Evolutionary conservation across 2,888 invertebrate genomes (phyloP).

Genomic region (Gryllus longicercus): DNA sequence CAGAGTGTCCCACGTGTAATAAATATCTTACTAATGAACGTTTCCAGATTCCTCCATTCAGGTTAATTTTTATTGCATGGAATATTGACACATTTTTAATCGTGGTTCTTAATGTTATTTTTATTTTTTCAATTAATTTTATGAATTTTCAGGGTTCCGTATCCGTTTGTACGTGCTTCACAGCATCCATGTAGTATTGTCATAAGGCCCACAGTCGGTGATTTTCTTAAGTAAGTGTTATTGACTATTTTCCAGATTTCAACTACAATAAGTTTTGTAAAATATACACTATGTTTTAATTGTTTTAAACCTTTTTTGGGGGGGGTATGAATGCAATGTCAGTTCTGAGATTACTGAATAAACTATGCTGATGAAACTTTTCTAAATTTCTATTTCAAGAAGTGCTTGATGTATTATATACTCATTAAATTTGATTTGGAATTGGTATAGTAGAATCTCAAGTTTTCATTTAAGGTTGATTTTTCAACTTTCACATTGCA

Average conservation of each 20-base stretch:
- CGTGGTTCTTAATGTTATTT: not conserved
- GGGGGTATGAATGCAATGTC: too few relatives aligned
- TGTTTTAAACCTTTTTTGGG: too few relatives aligned
- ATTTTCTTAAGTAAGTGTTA: constrained; percentile 74
- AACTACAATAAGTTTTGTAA: too few relatives aligned
- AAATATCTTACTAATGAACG: constrained; percentile 55
- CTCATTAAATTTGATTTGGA: too few relatives aligned
- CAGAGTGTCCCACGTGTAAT: constrained; percentile 73
- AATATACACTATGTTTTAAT: too few relatives aligned
- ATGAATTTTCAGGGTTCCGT: constrained; percentile 65
- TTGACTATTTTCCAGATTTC: not conserved
- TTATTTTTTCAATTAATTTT: not conserved
- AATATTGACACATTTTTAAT: not conserved
- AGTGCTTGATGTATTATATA: too few relatives aligned
- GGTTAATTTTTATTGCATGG: constrained; percentile 49
- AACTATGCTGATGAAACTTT: too few relatives aligned
- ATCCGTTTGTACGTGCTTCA: constrained; percentile 78
- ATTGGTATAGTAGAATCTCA: too few relatives aligned
- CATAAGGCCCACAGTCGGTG: constrained; percentile 82
- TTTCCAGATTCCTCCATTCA: constrained; percentile 70
- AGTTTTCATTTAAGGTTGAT: too few relatives aligned
- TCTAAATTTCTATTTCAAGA: too few relatives aligned
- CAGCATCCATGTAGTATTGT: constrained; percentile 78
- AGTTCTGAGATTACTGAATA: too few relatives aligned
- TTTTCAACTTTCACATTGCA: too few relatives aligned